Evolutionary conservation across 1,140 invertebrate species (phyloP), one percentile per base, ranked within the genome.

Genomic region (Gonioctena quinquepunctata): DNA sequence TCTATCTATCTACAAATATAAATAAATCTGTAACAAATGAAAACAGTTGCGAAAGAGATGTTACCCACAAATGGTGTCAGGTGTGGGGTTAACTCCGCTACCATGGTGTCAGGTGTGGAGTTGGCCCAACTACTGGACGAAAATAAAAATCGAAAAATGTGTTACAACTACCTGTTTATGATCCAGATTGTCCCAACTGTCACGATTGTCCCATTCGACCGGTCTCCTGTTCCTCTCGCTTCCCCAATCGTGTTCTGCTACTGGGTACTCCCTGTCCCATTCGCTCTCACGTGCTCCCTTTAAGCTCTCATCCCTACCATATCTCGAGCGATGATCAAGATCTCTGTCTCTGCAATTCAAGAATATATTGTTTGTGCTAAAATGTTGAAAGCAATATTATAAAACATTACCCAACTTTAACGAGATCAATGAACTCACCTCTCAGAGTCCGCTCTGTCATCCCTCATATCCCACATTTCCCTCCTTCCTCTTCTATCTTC

Each of bases 391-490:
- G n/a, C n/a, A n/a, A n/a, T n/a, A n/a, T n/a, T n/a, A n/a, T n/a
- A n/a, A n/a, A n/a, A n/a, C n/a, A n/a, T n/a, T n/a, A n/a, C n/a
- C n/a, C n/a, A n/a, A n/a, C 33, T 7, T 42, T 42, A 42, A 42
- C 6, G 13, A 49, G 19, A 49, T 49, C 18, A 49, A 2, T 2
- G 19, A 49, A n/a, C 13, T 49, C 22, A 71, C 70, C 75, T 71
- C 11, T 76, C 75, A 25, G 70, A 26, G 50, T 74, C 75, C 26
- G 69, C 70, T 27, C 68, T 66, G 2, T 80, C 80, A 42, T 82
- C 81, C 78, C 81, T 80, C 42, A 77, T 63, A 42, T 82, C 81
- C 78, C 81, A 80, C 28, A 78, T 60, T 27, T 83, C 82, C 42
- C 79, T 68, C 19, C 78, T 70, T 1, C 50, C 23, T 52, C 79